Evolutionary conservation across 2,113 vertebrate species (phyloP), one percentile per base, ranked within the genome.

Genomic region (Chaenogobius annularis): DNA sequence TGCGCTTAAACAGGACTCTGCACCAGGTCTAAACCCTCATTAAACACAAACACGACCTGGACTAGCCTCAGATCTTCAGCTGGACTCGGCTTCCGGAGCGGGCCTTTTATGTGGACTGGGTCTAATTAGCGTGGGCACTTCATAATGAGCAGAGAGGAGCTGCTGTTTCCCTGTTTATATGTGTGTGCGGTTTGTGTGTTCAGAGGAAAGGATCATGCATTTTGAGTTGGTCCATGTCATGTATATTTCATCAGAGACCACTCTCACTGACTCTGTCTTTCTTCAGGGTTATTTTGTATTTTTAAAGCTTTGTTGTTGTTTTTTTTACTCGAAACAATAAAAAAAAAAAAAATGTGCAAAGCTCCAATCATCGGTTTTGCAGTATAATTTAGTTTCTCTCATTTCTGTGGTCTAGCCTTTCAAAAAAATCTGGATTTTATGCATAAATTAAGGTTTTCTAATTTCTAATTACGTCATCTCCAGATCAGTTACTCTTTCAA

Each of bases 51-150:
- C 46, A 76, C 68, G 40, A n/a, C 55, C 44, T 0, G 1, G 5
- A 59, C 59, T 72, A 43, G 68, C 75, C 68, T 78, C 80, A 75
- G 66, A 48, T 0, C 7, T 76, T 77, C 69, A 55, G 26, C 69
- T 20, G 35, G 48, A 3, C 35, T 85, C 76, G 23, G 48, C 1
- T 35, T 83, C 76, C 63, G 70, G 56, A 61, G 19, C 52, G 7
- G 47, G 10, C 17, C 78, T 85, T 78, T 83, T 79, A 87, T 77
- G 83, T 50, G 59, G 69, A 65, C 56, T 52, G 1, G 5, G 35
- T 13, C 69, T 75, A 78, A 81, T 88, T 73, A 81, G 77, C 46
- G 47, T 68, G 61, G 54, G 55, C 67, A 54, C 8, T 55, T 78
- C 59, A 67, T 73, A 40, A 40, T 63, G 72, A 81, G 76, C 70